phyloP scores from a whole-genome alignment of 2,113 vertebrate genomes.

The Malurus elegans region DNA sequence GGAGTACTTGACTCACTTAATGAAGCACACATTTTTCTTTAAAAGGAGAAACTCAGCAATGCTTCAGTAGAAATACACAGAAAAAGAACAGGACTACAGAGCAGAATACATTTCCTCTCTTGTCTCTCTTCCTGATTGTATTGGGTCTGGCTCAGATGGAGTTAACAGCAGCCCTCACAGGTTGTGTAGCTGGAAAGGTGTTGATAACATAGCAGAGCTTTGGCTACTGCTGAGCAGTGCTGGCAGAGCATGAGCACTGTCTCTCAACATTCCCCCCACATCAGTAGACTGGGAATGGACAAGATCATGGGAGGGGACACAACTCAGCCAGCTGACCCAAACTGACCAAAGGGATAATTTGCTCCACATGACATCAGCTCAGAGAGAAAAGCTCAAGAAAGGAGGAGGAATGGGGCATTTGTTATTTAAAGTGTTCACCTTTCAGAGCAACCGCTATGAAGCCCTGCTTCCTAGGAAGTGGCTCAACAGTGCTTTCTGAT shows the following conservation, averaged over 20 bases:
- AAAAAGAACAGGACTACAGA: not conserved
- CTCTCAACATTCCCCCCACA: not conserved
- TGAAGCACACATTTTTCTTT: accelerated
- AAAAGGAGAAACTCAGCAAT: not conserved
- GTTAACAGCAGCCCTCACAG: not conserved
- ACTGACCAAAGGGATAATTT: not conserved
- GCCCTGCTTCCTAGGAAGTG: accelerated
- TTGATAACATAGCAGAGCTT: not conserved
- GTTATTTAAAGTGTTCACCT: not conserved
- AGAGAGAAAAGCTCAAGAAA: not conserved
- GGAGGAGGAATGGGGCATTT: not conserved
- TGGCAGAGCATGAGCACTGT: not conserved
- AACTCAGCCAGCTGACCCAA: not conserved
- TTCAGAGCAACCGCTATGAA: accelerated
- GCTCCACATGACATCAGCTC: not conserved
- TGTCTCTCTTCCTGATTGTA: not conserved
- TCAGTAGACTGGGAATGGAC: not conserved
- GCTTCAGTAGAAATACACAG: not conserved
- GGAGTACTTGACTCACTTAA: not conserved
- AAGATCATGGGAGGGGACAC: not conserved
- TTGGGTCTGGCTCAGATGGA: not conserved
- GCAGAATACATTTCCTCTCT: not conserved
- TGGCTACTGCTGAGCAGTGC: not conserved
- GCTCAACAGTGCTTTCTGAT: not conserved
- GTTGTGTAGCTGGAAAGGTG: not conserved